Base-by-base conservation (phyloP, 2,888 invertebrate species). In the Griposia aprilina region DNA sequence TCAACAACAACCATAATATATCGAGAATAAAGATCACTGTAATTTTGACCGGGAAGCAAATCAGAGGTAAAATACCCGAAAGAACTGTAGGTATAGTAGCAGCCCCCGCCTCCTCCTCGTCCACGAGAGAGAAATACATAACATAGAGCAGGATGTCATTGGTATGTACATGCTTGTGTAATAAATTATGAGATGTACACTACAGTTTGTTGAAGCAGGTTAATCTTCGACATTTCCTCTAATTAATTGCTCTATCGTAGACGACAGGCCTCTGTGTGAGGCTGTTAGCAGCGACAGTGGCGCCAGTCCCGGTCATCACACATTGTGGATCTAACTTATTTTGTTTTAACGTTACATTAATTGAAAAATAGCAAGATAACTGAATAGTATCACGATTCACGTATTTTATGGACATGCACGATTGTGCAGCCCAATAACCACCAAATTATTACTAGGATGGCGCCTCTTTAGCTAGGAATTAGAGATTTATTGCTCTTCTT, bases 401-500 rank as follows among this genome's bases (percentile, higher is more conserved):
- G 11, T 26, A 48, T 45, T 23, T 0, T 45, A 66, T 0, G 26
- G 26, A 7, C 45, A 66, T 45, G 17, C 41, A 41, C 23, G 41
- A 23, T 65, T 41, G 41, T 66, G 20, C 48, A 20, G 20, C 5
- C 20, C 13, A 8, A 20, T 30, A 23, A 23, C 23, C 23, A 10
- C 23, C 23, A 23, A 65, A n/a, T 66, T 45, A 63, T 23, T 13
- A 41, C 23, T 17, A n/a, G n/a, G 23, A 17, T 65, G 78, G 78
- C 45, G 78, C 20, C 67, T 55, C n/a, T 77, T 57, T 82, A 20
- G n/a, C 17, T 30, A 52, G 3, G 15, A 66, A 68, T 72, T 67
- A 70, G 26, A 74, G 66, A 72, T 76, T 59, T 48, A 73, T 73
- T 68, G 71, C 57, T 80, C 82, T 84, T 86, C 78, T 76, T 76